phyloP scores from a whole-genome alignment of 2,113 vertebrate genomes.

The Hemiscyllium ocellatum region DNA sequence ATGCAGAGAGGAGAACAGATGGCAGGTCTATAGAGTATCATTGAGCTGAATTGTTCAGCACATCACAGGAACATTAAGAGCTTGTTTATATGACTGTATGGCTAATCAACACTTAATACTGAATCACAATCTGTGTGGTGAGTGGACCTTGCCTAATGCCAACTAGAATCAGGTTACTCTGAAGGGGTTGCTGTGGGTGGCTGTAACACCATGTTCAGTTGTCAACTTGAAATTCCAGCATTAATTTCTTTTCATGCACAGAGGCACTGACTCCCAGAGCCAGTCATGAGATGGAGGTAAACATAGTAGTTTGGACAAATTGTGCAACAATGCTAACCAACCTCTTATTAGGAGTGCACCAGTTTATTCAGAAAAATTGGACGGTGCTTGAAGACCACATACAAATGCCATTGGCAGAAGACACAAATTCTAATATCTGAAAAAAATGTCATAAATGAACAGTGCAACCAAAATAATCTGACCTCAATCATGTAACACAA shows the following conservation, averaged over 20 bases:
- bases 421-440: not conserved
- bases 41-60: not conserved
- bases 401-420: not conserved
- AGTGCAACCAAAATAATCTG: not conserved
- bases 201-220: not conserved
- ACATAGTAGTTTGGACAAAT: not conserved
- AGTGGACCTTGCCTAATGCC: not conserved
- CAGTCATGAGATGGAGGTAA: not conserved
- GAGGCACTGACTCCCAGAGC: not conserved
- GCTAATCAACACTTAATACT: not conserved
- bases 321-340: not conserved
- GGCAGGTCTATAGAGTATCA: not conserved
- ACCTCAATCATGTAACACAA: not conserved
- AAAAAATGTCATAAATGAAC: not conserved
- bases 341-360: not conserved
- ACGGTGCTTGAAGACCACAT: not conserved
- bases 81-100: not conserved
- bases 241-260: not conserved
- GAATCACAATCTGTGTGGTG: not conserved
- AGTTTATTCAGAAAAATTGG: not conserved
- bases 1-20: not conserved
- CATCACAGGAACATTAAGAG: not conserved
- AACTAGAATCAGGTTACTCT: not conserved
- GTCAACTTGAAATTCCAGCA: not conserved
- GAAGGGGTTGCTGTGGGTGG: not conserved